Conservation (phyloP, 2,113 vertebrate genomes). For the Perca fluviatilis region DNA sequence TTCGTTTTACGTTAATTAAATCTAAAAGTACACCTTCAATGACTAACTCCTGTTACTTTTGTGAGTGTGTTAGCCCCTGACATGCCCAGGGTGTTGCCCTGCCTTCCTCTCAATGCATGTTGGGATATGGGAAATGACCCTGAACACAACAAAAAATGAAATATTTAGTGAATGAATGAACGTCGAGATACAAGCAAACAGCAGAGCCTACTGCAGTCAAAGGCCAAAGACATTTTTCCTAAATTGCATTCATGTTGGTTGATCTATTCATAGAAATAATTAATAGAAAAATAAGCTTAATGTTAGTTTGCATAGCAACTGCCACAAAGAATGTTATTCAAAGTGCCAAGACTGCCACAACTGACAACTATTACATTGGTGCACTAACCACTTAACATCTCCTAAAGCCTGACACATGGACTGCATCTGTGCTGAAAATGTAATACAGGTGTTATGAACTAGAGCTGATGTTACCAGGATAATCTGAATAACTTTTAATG, state of each 20-base stretch:
- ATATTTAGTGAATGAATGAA: conserved; percentile 38
- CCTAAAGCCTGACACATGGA: conserved; percentile 41
- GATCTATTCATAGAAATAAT: conserved; percentile 34
- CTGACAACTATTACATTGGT: conserved; percentile 12
- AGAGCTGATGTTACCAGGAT: neutral
- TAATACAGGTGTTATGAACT: conserved; percentile 3
- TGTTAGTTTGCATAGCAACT: conserved; percentile 34
- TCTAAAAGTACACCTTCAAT: conserved; percentile 26
- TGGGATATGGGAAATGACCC: conserved; percentile 52
- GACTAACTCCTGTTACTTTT: conserved; percentile 16
- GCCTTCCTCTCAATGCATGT: conserved; percentile 51
- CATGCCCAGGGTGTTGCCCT: conserved; percentile 34
- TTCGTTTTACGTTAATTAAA: conserved; percentile 26
- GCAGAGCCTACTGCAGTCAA: conserved; percentile 25
- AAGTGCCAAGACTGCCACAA: conserved; percentile 20
- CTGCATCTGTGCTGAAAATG: conserved; percentile 35
- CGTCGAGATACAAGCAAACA: conserved; percentile 23
- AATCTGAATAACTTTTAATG: conserved; percentile 25
- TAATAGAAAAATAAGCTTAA: conserved; percentile 31
- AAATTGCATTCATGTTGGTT: conserved; percentile 28
- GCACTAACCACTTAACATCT: conserved; percentile 22
- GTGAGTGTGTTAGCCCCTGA: conserved; percentile 16
- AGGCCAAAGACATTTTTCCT: conserved; percentile 42
- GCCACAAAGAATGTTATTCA: conserved; percentile 24
- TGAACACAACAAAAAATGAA: conserved; percentile 32